Conservation (phyloP, 2,888 invertebrate genomes). For the Spilarctia lutea region DNA sequence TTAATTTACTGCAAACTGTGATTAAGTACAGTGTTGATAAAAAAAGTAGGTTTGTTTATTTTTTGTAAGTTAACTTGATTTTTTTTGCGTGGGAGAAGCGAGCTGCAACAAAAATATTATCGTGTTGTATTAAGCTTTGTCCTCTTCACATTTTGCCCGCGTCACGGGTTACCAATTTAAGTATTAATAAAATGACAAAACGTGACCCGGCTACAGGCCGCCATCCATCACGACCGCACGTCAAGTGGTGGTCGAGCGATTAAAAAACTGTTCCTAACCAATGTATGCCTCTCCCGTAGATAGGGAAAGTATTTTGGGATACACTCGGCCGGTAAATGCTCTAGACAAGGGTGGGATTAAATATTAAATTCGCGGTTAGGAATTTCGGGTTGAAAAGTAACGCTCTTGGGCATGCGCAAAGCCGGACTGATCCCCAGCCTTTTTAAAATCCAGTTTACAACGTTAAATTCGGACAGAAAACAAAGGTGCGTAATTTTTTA, state of each 20-base stretch:
- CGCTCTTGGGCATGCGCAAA: conserved; percentile 71
- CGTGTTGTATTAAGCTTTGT: conserved; percentile 62
- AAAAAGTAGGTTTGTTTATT: conserved; percentile 44
- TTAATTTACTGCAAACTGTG: conserved; percentile 27
- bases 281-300: conserved; percentile 65
- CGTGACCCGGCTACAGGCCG: conserved; percentile 75
- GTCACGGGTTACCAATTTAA: conserved; percentile 84
- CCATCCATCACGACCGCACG: conserved; percentile 82
- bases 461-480: conserved; percentile 74
- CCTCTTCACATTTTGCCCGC: conserved; percentile 70
- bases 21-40: conserved; percentile 25
- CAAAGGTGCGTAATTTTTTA: conserved; percentile 77
- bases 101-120: conserved; percentile 55
- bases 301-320: conserved; percentile 77
- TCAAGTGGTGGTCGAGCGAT: conserved; percentile 83
- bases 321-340: conserved; percentile 80
- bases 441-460: conserved; percentile 73
- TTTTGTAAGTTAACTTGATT: conserved; percentile 41
- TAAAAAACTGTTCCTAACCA: conserved; percentile 81
- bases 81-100: conserved; percentile 44
- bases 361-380: conserved; percentile 85
- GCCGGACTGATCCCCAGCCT: conserved; percentile 67
- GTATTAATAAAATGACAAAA: conserved; percentile 87
- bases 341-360: conserved; percentile 86
- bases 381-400: conserved; percentile 83